A percentile compares a stretch with the other conserved stretches of the same genome.
phyloP scores from a whole-genome alignment of 2,113 vertebrate genomes.

The Labeo catla region DNA sequence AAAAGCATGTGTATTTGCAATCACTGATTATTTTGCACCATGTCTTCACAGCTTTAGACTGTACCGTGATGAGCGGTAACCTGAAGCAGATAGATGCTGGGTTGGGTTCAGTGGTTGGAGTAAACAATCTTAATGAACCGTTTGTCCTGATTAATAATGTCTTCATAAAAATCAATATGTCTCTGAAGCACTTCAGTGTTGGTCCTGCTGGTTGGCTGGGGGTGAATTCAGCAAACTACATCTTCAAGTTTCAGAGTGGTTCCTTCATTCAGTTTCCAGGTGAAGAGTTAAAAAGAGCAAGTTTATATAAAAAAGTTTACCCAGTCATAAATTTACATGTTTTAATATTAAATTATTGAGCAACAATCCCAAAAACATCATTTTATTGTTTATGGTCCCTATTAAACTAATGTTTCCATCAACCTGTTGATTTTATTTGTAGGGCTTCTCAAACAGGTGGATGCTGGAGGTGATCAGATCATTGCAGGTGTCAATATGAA shows the following conservation, averaged over 20 bases:
- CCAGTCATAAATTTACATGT: too few relatives aligned
- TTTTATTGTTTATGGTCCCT: not conserved
- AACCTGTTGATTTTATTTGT: not conserved
- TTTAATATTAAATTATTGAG: too few relatives aligned
- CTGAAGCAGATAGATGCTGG: constrained; percentile 24
- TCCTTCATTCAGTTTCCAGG: constrained; percentile 11
- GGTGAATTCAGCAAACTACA: not conserved
- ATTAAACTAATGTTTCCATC: not conserved
- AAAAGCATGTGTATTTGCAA: not conserved
- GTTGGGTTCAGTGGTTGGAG: constrained; percentile 17
- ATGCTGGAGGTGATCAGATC: constrained; percentile 29
- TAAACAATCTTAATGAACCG: not conserved
- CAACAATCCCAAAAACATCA: too few relatives aligned
- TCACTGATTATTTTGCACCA: not conserved
- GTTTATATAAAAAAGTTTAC: not conserved
- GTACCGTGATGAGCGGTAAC: not conserved
- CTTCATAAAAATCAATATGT: not conserved
- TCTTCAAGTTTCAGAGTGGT: constrained; percentile 37
- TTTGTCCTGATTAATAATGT: not conserved
- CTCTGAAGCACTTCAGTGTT: constrained; percentile 36
- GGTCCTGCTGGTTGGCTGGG: not conserved
- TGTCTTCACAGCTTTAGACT: not conserved
- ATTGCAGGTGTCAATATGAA: not conserved
- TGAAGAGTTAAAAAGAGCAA: not conserved
- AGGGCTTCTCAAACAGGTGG: constrained; percentile 18